A percentile compares a stretch with the other conserved stretches of the same genome.
Conservation (phyloP, 2,113 vertebrate genomes). For the Platycercus adscitus region DNA sequence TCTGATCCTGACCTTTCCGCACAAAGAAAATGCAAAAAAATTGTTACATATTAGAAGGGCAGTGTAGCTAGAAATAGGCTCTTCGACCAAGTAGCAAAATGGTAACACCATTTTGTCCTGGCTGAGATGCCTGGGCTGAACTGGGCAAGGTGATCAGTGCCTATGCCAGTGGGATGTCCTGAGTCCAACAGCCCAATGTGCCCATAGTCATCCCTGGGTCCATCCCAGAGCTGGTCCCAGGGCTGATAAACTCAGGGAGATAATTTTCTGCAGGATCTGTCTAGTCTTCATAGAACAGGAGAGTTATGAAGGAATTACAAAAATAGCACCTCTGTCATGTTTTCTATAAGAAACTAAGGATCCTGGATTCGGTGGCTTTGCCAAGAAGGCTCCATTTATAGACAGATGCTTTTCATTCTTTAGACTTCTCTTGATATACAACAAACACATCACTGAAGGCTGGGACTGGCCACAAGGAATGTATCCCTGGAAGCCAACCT, state of each 20-base stretch:
- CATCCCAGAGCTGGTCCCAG: neutral
- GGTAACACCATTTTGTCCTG: accelerated
- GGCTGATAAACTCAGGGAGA: neutral
- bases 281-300: neutral
- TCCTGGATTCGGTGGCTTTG: neutral
- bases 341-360: neutral
- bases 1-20: neutral
- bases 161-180: accelerated
- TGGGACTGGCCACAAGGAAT: neutral
- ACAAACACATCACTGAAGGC: neutral
- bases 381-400: neutral
- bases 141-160: accelerated
- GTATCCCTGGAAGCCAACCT: neutral
- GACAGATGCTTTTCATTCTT: neutral
- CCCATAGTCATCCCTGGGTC: accelerated
- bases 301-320: neutral
- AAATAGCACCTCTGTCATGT: neutral
- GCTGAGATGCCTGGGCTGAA: neutral
- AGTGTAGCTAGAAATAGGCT: neutral
- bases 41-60: neutral
- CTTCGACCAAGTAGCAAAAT: neutral
- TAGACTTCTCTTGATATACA: neutral
- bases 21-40: neutral
- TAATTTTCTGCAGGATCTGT: neutral
- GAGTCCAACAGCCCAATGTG: accelerated